These are phyloP conservation scores for Cossypha niveicapilla DNA, from an alignment of 2,797 vertebrate species.

Conservation along the genomic window DNA sequence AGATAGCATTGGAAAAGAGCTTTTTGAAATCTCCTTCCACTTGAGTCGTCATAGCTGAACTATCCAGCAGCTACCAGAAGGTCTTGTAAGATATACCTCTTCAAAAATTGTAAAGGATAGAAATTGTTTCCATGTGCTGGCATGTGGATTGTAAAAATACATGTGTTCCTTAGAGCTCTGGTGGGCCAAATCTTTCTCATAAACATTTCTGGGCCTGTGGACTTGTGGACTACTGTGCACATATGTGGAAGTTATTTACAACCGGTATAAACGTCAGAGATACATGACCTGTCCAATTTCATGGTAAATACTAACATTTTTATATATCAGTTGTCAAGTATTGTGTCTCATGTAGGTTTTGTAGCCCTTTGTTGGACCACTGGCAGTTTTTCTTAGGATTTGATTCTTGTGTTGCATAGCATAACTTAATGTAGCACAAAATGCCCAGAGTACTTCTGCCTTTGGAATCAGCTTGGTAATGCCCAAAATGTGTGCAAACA, in stretches of 20 bases:
- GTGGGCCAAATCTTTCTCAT: constrained; percentile 25
- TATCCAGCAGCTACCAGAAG: constrained; percentile 50
- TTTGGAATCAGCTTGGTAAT: constrained; percentile 25
- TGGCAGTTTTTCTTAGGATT: constrained; percentile 47
- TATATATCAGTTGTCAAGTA: constrained; percentile 48
- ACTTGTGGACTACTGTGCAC: constrained; percentile 30
- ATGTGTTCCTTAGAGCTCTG: constrained; percentile 31
- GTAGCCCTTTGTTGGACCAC: constrained; percentile 40
- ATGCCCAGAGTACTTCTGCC: constrained; percentile 17
- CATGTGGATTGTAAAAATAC: constrained; percentile 67
- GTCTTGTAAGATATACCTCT: constrained; percentile 66
- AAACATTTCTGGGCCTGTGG: constrained; percentile 38
- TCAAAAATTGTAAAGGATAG: constrained; percentile 39
- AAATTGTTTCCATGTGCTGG: constrained; percentile 72
- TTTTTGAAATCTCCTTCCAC: not conserved
- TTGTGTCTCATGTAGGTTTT: constrained; percentile 60
- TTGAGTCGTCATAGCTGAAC: not conserved
- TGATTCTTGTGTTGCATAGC: constrained; percentile 25
- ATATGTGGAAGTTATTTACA: constrained; percentile 19
- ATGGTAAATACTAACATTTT: constrained; percentile 55
- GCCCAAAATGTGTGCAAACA: not conserved
- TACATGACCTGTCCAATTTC: constrained; percentile 31
- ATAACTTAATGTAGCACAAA: constrained; percentile 14
- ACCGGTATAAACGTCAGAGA: not conserved
- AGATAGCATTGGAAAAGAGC: constrained; percentile 72